Percentiles rank a stretch among this genome's conserved stretches.
These are phyloP conservation scores for Drosophila quinaria DNA, from an alignment of 2,888 invertebrate species.

Conservation along the genomic window DNA sequence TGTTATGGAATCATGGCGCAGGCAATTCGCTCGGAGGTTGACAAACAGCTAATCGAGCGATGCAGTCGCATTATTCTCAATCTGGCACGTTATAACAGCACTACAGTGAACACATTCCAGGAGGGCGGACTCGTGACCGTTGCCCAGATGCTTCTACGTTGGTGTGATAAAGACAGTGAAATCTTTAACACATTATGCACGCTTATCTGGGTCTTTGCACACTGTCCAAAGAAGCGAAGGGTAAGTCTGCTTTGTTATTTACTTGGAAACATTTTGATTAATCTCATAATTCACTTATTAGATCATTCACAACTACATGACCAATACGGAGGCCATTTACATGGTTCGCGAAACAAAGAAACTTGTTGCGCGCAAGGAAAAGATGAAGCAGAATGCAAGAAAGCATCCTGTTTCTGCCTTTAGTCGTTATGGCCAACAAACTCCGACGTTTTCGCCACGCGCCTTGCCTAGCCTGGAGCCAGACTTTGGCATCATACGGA, in stretches of 20 bases:
- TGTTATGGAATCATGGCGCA: slow-evolving; percentile 86
- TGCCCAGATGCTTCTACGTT: slow-evolving; percentile 89
- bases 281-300: slow-evolving; percentile 40
- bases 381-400: slow-evolving; percentile 84
- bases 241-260: slow-evolving; percentile 49
- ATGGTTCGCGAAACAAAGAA: slow-evolving; percentile 85
- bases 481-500: slow-evolving; percentile 84
- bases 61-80: slow-evolving; percentile 88
- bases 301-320: slow-evolving; percentile 85
- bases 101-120: slow-evolving; percentile 88
- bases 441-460: slow-evolving; percentile 64
- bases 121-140: slow-evolving; percentile 88
- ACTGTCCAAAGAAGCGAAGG: slow-evolving; percentile 82
- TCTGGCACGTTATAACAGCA: slow-evolving; percentile 88
- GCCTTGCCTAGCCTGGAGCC: slow-evolving; percentile 84
- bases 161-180: slow-evolving; percentile 89
- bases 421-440: slow-evolving; percentile 48
- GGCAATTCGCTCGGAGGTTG: slow-evolving; percentile 85
- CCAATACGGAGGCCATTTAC: slow-evolving; percentile 84
- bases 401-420: slow-evolving; percentile 56
- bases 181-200: slow-evolving; percentile 89
- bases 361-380: slow-evolving; percentile 85
- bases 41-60: slow-evolving; percentile 85
- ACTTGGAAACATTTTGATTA: background rate
- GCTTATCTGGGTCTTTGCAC: slow-evolving; percentile 89